Evolutionary conservation across 2,797 vertebrate genomes (phyloP), one percentile per base, ranked within the genome.

Genomic region (Centroberyx gerrardi): DNA sequence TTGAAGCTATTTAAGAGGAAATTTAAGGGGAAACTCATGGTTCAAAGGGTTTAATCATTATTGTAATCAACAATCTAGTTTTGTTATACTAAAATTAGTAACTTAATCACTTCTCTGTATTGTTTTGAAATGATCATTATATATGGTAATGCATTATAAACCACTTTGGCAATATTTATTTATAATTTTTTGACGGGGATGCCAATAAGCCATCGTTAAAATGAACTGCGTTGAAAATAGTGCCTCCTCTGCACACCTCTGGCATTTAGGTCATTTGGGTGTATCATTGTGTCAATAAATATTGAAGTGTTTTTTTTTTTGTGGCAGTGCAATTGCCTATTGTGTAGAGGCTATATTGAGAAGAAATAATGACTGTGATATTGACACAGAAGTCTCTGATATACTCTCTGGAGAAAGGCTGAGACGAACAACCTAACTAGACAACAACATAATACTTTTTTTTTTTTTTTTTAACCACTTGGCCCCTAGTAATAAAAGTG

Each of bases 361-460:
- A 18, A 54, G 18, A 28, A 54, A 54, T 54, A 54, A 54, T 54
- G 52, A 54, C 27, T 28, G 52, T 54, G 52, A 54, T 54, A 54
- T 54, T 54, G 53, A 55, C 53, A 55, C 28, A 55, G 28, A 14
- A 55, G 53, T 31, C 29, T 28, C 13, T 55, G 53, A 15, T 55
- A 15, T 55, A 55, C 27, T 31, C 53, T 55, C 10, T 15, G 6
- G 53, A 29, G 53, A 31, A 31, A 27, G 15, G 27, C 53, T 31
- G 28, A 55, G 53, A 31, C 14, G 14, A 40, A 40, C 9, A 3
- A 10, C 8, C 10, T 13, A 13, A 13, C 40, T 9, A 9, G 10
- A 42, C 40, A 42, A 42, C 40, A 42, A 10, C 40, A 42, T 42
- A 42, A 36, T 7, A 36, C 6, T 33, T 4, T 4, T 33, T 4